Evolutionary conservation across 1,140 invertebrate species (phyloP), one percentile per base, ranked within the genome.

Genomic region (Mylabris phalerata): DNA sequence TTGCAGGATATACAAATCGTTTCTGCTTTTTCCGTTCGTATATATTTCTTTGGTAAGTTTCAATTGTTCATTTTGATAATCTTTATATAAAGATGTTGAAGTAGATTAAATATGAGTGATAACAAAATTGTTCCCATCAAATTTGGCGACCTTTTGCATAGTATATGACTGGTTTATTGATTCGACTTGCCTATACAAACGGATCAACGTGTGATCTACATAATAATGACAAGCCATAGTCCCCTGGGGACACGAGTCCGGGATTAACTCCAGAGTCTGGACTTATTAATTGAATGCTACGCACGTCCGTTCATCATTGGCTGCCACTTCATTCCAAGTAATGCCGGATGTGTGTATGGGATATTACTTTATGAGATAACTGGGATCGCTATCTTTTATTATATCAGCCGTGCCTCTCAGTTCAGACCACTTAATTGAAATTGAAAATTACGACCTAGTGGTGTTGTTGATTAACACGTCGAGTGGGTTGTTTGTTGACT

Each of bases 281-380:
- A 71, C 65, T 71, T 69, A 70, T 70, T 70, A 71, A 70, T 70
- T 70, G 69, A 71, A 71, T 71, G 70, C 70, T 59, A 67, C 64
- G 68, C 70, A 71, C 70, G 70, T 71, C 62, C 68, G 67, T 70
- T 62, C 66, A 62, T 71, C 70, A 71, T 71, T 71, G 68, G 68
- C 68, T 66, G 68, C 68, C 70, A 70, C 70, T 69, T 70, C 66
- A 64, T 65, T 64, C 47, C 58, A 39, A 55, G 52, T 65, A 63
- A 63, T 65, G 61, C 62, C 57, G 65, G 62, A 64, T 63, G 62
- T 63, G 67, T 61, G 61, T 62, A 55, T 66, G 51, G 50, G 57
- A 63, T 60, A 69, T 62, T 61, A 61, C 64, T 67, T 70, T 67
- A 68, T 66, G 67, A 66, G 67, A 67, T 63, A 62, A 67, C 63